Percentiles rank a stretch among this genome's conserved stretches.
Conservation (phyloP, 2,113 vertebrate genomes). For the Cheirogaleus medius region DNA sequence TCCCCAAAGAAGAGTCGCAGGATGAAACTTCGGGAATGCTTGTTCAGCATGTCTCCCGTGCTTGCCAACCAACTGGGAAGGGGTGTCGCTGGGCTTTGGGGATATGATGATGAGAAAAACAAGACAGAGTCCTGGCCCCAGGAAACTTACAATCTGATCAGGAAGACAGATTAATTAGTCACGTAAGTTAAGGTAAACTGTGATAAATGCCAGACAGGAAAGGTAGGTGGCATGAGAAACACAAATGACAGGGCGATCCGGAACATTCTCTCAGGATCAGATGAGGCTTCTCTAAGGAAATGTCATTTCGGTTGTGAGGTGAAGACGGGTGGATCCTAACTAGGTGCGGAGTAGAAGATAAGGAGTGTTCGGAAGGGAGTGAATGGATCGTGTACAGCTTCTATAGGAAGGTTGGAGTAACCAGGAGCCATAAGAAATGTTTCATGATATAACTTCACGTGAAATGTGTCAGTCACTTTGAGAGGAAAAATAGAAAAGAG, state of each 20-base stretch:
- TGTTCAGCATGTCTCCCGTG: background rate
- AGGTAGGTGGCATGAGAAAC: background rate
- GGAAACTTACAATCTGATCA: background rate
- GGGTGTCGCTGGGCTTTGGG: background rate
- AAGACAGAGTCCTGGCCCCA: background rate
- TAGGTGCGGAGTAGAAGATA: background rate
- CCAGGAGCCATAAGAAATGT: background rate
- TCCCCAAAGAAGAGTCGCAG: background rate
- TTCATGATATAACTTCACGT: background rate
- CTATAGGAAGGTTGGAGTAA: background rate
- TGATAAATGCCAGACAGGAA: background rate
- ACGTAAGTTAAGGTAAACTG: background rate
- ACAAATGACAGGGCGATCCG: background rate
- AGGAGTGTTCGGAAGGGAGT: fast-evolving
- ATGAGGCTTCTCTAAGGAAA: background rate
- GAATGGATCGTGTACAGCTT: background rate
- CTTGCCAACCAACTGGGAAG: background rate
- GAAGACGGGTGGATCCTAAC: background rate
- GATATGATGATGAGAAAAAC: background rate
- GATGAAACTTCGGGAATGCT: background rate
- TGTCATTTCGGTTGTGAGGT: background rate
- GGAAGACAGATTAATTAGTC: background rate
- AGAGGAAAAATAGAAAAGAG: background rate
- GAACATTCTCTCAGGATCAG: background rate
- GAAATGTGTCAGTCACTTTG: background rate